Evolutionary conservation across 2,888 invertebrate genomes (phyloP), one percentile per base, ranked within the genome.

Genomic region (Electrophaes corylata): DNA sequence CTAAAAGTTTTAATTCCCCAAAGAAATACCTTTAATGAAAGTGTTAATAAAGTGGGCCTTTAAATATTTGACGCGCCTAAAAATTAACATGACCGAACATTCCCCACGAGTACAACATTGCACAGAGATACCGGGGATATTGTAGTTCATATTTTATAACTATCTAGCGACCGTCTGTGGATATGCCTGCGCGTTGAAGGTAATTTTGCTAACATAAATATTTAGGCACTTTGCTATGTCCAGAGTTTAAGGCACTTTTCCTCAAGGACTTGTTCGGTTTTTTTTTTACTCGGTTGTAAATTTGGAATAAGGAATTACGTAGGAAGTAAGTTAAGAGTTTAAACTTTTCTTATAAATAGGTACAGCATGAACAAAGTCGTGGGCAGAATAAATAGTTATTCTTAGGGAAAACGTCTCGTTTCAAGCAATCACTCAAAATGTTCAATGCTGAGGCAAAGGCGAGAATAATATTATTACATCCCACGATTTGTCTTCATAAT

Each of bases 1-100:
- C 10, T 43, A 23, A n/a, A 33, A 12, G 29, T 14, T 14, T 5
- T 37, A 18, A 46, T 46, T 55, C 59, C 59, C 59, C 26, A 51
- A 19, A 51, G 59, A 59, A 50, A 55, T 49, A 37, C 41, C 12
- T 59, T 51, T 55, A 59, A 55, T 55, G 37, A 53, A 53, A 29
- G 12, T 46, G 49, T 41, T 59, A 53, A 49, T 55, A 47, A 19
- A 46, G 37, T 37, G 46, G 20, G 29, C 46, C 41, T 37, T 33
- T 26, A 26, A 47, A 54, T 50, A 54, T 60, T 52, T 43, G 44
- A 44, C 60, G 44, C 51, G 47, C 55, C 51, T 33, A 51, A 60
- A 56, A 50, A 50, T 54, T 59, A 5, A 55, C 41, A 47, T 41
- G 14, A 10, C 10, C 20, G 11, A n/a, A 33, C 20, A 31, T 41